A percentile compares a stretch with the other conserved stretches of the same genome.
Conservation (phyloP, 2,113 vertebrate species). For the Oophaga pumilio region DNA sequence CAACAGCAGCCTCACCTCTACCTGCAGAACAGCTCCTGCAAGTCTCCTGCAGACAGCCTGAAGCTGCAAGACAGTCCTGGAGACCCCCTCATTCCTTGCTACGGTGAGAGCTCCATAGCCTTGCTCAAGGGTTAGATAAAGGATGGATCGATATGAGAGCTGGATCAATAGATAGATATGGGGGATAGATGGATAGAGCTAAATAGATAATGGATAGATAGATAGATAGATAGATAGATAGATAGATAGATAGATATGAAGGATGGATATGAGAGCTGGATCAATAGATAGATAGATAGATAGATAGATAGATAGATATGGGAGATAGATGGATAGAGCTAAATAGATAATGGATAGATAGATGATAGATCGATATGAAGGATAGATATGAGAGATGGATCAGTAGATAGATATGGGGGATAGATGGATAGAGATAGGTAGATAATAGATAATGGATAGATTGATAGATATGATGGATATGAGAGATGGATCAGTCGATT, state of each 20-base stretch:
- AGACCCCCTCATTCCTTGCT: slow-evolving; percentile 87
- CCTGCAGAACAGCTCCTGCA: slow-evolving; percentile 87
- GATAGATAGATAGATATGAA: background rate
- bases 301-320: too few relatives aligned
- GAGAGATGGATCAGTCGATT: background rate
- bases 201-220: too few relatives aligned
- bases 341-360: background rate
- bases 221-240: too few relatives aligned
- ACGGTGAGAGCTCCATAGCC: slow-evolving; percentile 79
- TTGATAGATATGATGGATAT: background rate
- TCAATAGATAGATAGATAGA: too few relatives aligned
- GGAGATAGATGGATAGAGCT: too few relatives aligned
- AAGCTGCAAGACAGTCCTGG: slow-evolving; percentile 86
- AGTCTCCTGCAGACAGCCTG: slow-evolving; percentile 87
- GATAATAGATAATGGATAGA: too few relatives aligned
- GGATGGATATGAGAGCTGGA: background rate
- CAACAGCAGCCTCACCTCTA: slow-evolving; percentile 77
- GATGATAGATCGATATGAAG: too few relatives aligned
- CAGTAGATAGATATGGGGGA: too few relatives aligned
- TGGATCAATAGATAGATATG: background rate
- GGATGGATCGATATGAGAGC: background rate
- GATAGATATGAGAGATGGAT: background rate
- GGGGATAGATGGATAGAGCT: too few relatives aligned
- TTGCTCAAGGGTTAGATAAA: fast-evolving
- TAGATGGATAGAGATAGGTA: too few relatives aligned